These are phyloP conservation scores for Bedellia somnulentella DNA, from an alignment of 2,888 invertebrate genomes.

Conservation along the genomic window DNA sequence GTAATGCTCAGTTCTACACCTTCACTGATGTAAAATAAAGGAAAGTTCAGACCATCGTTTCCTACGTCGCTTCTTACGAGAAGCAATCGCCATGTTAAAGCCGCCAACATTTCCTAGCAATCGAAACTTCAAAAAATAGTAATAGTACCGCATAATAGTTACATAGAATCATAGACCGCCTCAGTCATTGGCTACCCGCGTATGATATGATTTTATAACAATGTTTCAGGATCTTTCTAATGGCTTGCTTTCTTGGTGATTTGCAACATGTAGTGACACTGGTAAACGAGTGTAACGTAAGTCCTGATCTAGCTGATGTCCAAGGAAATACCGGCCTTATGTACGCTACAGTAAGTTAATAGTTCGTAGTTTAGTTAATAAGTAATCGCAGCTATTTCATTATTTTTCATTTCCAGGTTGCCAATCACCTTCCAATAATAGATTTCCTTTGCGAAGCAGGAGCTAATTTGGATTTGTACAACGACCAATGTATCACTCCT, in stretches of 20 bases:
- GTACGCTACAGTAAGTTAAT: slow-evolving; percentile 52
- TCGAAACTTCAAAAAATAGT: too few relatives aligned
- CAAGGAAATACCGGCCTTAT: slow-evolving; percentile 57
- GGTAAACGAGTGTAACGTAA: slow-evolving; percentile 30
- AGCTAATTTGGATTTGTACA: slow-evolving; percentile 43
- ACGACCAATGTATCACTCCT: slow-evolving; percentile 59
- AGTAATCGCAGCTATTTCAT: too few relatives aligned
- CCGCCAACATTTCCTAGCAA: too few relatives aligned
- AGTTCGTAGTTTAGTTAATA: too few relatives aligned
- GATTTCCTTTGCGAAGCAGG: slow-evolving; percentile 51
- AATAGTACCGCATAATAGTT: too few relatives aligned
- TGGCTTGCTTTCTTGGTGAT: slow-evolving; percentile 36
- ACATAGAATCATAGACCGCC: too few relatives aligned
- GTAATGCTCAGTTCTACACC: too few relatives aligned
- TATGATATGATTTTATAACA: neutral
- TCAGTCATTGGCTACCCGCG: too few relatives aligned
- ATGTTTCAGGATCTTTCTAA: slow-evolving; percentile 28
- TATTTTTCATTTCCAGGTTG: slow-evolving; percentile 28
- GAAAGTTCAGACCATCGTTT: too few relatives aligned
- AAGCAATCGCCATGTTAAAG: too few relatives aligned
- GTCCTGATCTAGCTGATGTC: slow-evolving; percentile 51
- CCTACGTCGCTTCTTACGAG: too few relatives aligned
- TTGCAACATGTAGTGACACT: slow-evolving; percentile 25
- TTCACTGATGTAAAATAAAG: too few relatives aligned
- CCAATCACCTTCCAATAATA: slow-evolving; percentile 28